Evolutionary conservation across 2,888 invertebrate species (phyloP).

Genomic region (Apamea sordens): DNA sequence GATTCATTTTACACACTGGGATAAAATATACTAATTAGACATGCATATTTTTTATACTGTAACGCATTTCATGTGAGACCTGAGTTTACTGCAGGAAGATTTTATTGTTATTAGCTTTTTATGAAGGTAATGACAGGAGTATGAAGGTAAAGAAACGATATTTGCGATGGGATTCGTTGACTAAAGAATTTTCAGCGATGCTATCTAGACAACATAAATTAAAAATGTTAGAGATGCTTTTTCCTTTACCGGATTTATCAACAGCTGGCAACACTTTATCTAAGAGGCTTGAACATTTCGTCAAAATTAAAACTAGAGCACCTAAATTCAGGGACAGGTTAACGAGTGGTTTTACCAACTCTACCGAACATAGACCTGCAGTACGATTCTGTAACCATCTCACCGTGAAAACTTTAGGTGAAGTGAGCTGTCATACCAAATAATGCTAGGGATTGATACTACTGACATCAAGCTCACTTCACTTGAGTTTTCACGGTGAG

Average conservation of each 20-base stretch:
- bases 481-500: no score
- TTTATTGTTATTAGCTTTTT: slow-evolving; percentile 62
- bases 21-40: slow-evolving; percentile 79
- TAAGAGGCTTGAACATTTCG: no score
- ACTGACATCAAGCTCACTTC: no score
- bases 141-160: no score
- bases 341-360: not conserved
- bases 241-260: not conserved
- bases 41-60: slow-evolving; percentile 70
- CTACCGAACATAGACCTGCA: not conserved
- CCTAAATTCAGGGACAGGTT: no score
- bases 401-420: no score
- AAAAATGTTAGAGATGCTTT: not conserved
- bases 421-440: no score
- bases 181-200: not conserved
- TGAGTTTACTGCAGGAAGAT: slow-evolving; percentile 63
- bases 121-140: slow-evolving; percentile 61
- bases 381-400: no score
- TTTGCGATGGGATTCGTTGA: slow-evolving; percentile 16
- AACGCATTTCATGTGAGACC: slow-evolving; percentile 64
- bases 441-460: no score
- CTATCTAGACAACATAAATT: not conserved
- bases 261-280: not conserved
- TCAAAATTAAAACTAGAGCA: not conserved
- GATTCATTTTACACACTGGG: slow-evolving; percentile 72